A percentile compares a stretch with the other conserved stretches of the same genome.
phyloP scores from a whole-genome alignment of 2,888 invertebrate species.

The Palloptera scutellata region DNA sequence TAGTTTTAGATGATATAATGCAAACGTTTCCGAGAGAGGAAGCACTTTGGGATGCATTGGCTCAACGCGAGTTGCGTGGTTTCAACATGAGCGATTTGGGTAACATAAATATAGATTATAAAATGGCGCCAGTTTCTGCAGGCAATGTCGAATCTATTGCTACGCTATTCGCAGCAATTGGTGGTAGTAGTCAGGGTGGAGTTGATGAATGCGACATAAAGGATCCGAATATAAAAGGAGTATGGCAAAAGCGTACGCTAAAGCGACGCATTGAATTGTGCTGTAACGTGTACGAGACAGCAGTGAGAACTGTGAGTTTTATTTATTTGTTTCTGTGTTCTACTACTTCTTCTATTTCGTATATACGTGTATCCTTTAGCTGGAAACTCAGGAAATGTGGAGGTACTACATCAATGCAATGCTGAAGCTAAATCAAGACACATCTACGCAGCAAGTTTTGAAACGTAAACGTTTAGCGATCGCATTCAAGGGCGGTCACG shows the following conservation, averaged over 20 bases:
- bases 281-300: constrained; percentile 66
- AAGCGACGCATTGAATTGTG: constrained; percentile 65
- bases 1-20: constrained; percentile 67
- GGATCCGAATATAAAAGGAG: constrained; percentile 22
- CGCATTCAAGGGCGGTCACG: constrained; percentile 66
- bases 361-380: constrained; percentile 33
- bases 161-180: neutral
- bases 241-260: constrained; percentile 53
- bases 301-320: constrained; percentile 60
- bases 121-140: neutral
- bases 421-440: constrained; percentile 66
- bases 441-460: constrained; percentile 63
- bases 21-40: constrained; percentile 66
- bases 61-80: constrained; percentile 69
- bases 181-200: constrained; percentile 27
- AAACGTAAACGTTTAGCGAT: constrained; percentile 66
- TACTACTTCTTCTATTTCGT: neutral
- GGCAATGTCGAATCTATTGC: neutral
- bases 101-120: neutral
- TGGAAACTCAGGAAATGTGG: constrained; percentile 67
- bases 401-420: constrained; percentile 68
- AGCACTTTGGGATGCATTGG: constrained; percentile 70
- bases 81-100: constrained; percentile 50
- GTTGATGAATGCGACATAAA: constrained; percentile 38
- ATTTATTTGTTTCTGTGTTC: neutral